Percentiles rank a stretch among this genome's conserved stretches.
These are phyloP conservation scores for Ypsolopha scabrella DNA, from an alignment of 2,888 invertebrate species.

Conservation along the genomic window DNA sequence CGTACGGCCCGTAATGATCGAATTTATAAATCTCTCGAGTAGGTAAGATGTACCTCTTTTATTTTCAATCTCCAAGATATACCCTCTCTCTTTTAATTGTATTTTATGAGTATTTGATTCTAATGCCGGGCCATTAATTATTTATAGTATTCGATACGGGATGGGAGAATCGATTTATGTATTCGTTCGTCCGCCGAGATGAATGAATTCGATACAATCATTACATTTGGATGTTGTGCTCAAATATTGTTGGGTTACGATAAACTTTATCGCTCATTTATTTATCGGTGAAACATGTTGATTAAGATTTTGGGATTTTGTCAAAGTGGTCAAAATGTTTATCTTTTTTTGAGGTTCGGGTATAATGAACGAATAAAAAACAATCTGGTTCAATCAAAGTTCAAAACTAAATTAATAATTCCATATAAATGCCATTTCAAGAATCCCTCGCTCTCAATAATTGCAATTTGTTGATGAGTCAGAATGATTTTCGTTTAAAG, in stretches of 20 bases:
- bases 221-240: conserved; percentile 5
- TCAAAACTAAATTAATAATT: neutral
- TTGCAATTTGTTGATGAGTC: conserved; percentile 32
- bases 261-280: neutral
- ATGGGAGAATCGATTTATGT: conserved; percentile 59
- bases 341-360: no score
- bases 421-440: neutral
- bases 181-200: conserved; percentile 37
- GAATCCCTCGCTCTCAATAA: conserved; percentile 19
- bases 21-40: conserved; percentile 64
- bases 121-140: conserved; percentile 67
- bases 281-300: no score
- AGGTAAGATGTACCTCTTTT: conserved; percentile 59
- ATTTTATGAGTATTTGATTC: conserved; percentile 71
- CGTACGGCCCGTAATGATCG: conserved; percentile 63
- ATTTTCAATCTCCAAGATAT: conserved; percentile 54
- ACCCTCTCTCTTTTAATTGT: conserved; percentile 66
- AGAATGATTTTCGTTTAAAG: conserved; percentile 3
- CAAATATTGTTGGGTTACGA: neutral
- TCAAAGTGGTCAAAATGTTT: no score
- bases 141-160: conserved; percentile 67
- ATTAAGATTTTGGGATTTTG: no score
- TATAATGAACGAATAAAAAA: no score
- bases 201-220: conserved; percentile 29
- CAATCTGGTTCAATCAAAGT: no score